These are phyloP conservation scores for Drosophila mimica DNA, from an alignment of 2,888 invertebrate species.

Conservation along the genomic window DNA sequence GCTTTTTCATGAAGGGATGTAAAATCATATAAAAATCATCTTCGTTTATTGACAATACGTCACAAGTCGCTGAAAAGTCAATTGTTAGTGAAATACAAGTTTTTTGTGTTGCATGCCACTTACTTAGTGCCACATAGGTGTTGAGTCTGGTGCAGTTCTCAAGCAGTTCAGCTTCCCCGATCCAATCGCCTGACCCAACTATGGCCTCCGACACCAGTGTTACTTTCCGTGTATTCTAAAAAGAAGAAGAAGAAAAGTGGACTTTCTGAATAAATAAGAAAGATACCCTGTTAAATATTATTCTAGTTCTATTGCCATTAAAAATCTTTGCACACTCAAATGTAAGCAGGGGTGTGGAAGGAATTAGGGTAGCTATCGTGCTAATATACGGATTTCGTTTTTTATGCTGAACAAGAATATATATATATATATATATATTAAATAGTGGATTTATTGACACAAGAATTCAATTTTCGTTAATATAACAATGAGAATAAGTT, in stretches of 20 bases:
- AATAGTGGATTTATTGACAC: too few relatives aligned
- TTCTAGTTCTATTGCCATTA: neutral
- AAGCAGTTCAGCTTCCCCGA: constrained; percentile 81
- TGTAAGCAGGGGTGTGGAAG: neutral
- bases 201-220: constrained; percentile 65
- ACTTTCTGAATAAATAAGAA: neutral
- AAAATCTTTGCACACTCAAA: neutral
- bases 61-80: constrained; percentile 84
- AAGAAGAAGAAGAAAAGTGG: neutral
- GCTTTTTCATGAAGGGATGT: constrained; percentile 73
- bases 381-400: too few relatives aligned
- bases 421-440: neutral
- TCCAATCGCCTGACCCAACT: constrained; percentile 77
- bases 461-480: too few relatives aligned
- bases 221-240: constrained; percentile 21
- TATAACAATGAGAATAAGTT: neutral
- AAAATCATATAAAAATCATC: constrained; percentile 86
- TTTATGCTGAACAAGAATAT: neutral
- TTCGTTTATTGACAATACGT: constrained; percentile 88
- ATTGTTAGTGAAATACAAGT: neutral
- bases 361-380: neutral
- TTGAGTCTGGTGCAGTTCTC: constrained; percentile 62
- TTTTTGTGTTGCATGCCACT: constrained; percentile 4
- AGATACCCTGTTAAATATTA: neutral
- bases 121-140: constrained; percentile 64